Base-by-base conservation (phyloP, 2,113 vertebrate genomes). In the Nycticorax nycticorax region DNA sequence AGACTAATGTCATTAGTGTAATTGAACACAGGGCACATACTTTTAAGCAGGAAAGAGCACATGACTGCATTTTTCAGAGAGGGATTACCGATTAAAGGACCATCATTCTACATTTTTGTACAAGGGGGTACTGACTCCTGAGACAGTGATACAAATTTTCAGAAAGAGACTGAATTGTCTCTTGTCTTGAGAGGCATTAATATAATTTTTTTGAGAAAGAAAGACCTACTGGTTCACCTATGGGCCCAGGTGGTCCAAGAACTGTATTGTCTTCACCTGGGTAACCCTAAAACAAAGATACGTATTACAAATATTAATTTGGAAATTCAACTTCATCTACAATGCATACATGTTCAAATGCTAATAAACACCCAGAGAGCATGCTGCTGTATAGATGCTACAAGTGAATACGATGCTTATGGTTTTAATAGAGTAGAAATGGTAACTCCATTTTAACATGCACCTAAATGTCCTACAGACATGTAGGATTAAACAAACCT, bases 141-240 rank as follows among this genome's bases (percentile, higher is more conserved):
- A 83, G 47, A 43, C 47, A 75, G 6, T 24, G 32, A 75, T 37
- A 66, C 1, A 24, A 52, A 79, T 14, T 71, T 94, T 57, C 45
- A 85, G 77, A 75, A 94, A 88, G 7, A 73, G 43, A 26, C 41
- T 69, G 47, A 28, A 88, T 15, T 94, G 21, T 6, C 41, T 96
- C 74, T 90, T 78, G 37, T 89, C 72, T 94, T 93, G 47, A 94
- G 62, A 90, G 69, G 43, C 47, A 91, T 52, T 52, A 95, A 93
- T 78, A 91, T 86, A 98, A 97, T 94, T 96, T 96, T 96, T 93
- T 97, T 85, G 93, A 96, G 98, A 98, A 99, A 98, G 98, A 99
- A 99, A 99, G 98, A 99, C 99, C 99, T 99, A 99, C 99, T 99
- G 99, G 99, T 99, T 99, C 99, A 99, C 99, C 99, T 99, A 98